These are phyloP conservation scores for Dysdera silvatica DNA, from an alignment of 1,140 invertebrate species.

Conservation along the genomic window DNA sequence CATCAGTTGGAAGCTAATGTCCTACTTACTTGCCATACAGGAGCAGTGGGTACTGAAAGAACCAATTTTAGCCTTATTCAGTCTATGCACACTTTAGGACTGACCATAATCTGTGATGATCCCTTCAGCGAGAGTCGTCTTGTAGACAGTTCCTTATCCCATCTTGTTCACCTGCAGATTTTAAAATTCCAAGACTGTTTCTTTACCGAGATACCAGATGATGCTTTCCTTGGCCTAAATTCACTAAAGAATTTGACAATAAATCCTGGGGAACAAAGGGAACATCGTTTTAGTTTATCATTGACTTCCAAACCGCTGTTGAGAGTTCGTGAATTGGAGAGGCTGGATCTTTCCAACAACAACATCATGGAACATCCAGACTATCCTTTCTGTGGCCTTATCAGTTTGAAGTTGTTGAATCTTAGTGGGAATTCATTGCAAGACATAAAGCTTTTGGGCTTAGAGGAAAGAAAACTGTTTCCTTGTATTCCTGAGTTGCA, in stretches of 20 bases:
- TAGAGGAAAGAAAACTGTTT: conserved; percentile 37
- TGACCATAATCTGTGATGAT: conserved; percentile 34
- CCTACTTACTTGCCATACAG: conserved; percentile 28
- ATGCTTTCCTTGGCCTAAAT: conserved; percentile 56
- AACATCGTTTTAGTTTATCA: conserved; percentile 60
- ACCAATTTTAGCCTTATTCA: conserved; percentile 36
- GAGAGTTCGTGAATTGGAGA: conserved; percentile 63
- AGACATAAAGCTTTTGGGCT: conserved; percentile 26
- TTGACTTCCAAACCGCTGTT: conserved; percentile 48
- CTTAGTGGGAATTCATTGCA: conserved; percentile 68
- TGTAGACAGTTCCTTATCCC: conserved; percentile 58
- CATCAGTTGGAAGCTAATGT: conserved; percentile 11
- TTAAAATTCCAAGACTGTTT: conserved; percentile 69
- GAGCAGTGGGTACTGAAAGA: conserved; percentile 27
- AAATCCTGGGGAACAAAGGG: conserved; percentile 64
- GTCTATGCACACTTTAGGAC: conserved; percentile 26
- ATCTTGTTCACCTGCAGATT: conserved; percentile 59
- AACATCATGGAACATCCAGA: conserved; percentile 32
- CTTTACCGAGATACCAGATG: conserved; percentile 60
- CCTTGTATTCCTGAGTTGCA: conserved; percentile 55
- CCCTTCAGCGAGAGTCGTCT: conserved; percentile 32
- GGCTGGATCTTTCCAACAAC: conserved; percentile 33
- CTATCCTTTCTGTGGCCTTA: conserved; percentile 60
- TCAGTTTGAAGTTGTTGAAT: conserved; percentile 70
- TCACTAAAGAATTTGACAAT: conserved; percentile 60